phyloP scores from a whole-genome alignment of 2,113 vertebrate species.

The Zosterops japonicus region DNA sequence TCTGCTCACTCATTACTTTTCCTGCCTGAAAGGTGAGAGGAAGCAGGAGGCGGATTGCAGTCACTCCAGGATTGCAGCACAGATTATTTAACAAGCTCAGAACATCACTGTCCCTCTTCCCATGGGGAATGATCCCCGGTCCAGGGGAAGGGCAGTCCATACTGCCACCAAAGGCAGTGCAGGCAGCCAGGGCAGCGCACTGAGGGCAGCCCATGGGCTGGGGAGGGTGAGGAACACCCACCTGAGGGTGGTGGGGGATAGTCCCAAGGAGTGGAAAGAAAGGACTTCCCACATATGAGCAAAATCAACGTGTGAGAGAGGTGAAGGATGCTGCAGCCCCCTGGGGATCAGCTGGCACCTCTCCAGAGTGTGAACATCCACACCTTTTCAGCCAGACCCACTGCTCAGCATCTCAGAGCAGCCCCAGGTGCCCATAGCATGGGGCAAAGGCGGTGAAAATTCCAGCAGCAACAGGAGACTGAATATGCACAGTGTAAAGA shows the following conservation, averaged over 20 bases:
- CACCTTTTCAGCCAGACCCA: neutral
- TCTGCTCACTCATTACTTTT: conserved; percentile 1
- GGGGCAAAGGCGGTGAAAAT: neutral
- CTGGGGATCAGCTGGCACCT: neutral
- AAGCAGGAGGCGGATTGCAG: neutral
- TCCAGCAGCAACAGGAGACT: neutral
- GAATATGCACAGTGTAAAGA: neutral
- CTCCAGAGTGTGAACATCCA: neutral
- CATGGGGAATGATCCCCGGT: neutral
- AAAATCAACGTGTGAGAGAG: rapidly evolving
- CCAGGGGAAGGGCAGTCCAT: neutral
- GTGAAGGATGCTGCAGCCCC: neutral
- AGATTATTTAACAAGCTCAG: neutral
- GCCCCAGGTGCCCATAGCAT: neutral
- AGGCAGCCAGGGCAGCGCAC: neutral
- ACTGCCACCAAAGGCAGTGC: rapidly evolving
- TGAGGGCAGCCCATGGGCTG: rapidly evolving
- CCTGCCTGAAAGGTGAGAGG: conserved; percentile 23
- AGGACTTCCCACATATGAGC: neutral
- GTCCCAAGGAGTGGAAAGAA: neutral
- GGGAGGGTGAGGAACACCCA: neutral
- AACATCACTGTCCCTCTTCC: neutral
- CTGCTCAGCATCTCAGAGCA: neutral
- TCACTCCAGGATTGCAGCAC: neutral
- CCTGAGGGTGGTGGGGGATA: rapidly evolving